phyloP scores from a whole-genome alignment of 2,888 invertebrate genomes.

The Rambutsinella grinnellia region DNA sequence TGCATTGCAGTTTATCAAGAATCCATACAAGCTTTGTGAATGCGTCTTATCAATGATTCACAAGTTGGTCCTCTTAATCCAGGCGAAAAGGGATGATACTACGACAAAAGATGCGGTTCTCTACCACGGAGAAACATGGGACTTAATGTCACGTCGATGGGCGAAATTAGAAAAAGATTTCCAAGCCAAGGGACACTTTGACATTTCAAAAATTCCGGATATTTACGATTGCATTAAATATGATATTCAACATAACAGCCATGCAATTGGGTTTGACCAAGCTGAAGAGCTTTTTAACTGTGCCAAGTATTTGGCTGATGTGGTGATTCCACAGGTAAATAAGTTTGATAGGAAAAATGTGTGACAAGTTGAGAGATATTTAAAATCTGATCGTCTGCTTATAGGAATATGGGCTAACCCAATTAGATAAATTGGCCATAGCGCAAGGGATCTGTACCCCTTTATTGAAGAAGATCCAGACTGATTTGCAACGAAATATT shows the following conservation, averaged over 20 bases:
- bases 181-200: slow-evolving; percentile 91
- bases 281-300: slow-evolving; percentile 94
- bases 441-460: slow-evolving; percentile 98
- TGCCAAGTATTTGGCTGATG: slow-evolving; percentile 97
- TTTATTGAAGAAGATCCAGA: slow-evolving; percentile 92
- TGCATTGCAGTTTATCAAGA: slow-evolving; percentile 94
- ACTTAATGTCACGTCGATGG: slow-evolving; percentile 97
- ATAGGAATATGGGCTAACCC: slow-evolving; percentile 95
- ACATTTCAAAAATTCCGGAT: slow-evolving; percentile 99
- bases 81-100: slow-evolving; percentile 86
- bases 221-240: slow-evolving; percentile 99
- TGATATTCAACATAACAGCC: slow-evolving; percentile 97
- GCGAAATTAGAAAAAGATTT: slow-evolving; percentile 99
- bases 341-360: not conserved
- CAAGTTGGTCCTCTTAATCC: slow-evolving; percentile 86
- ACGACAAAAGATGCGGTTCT: slow-evolving; percentile 93
- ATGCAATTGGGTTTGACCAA: slow-evolving; percentile 91
- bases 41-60: slow-evolving; percentile 90
- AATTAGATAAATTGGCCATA: slow-evolving; percentile 95
- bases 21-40: slow-evolving; percentile 93
- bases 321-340: slow-evolving; percentile 94
- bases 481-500: slow-evolving; percentile 93
- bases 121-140: slow-evolving; percentile 97
- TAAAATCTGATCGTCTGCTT: slow-evolving; percentile 31
- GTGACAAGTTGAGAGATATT: not conserved